These are phyloP conservation scores for Orchesella flavescens DNA, from an alignment of 2,888 invertebrate genomes.

Conservation along the genomic window DNA sequence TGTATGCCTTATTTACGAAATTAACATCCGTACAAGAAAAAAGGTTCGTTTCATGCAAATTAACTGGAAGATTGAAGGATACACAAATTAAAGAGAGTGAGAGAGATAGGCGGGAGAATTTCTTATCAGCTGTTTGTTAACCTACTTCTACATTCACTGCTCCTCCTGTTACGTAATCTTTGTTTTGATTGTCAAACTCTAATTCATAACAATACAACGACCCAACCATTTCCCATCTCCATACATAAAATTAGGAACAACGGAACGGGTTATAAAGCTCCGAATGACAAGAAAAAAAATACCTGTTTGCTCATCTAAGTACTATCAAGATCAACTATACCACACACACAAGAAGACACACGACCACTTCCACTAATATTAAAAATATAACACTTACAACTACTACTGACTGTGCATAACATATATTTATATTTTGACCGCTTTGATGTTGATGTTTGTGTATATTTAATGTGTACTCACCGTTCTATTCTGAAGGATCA, in stretches of 20 bases:
- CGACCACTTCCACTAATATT: neutral
- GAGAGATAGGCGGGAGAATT: constrained; percentile 20
- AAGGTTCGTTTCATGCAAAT: neutral
- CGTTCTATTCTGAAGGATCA: constrained; percentile 23
- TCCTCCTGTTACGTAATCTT: constrained; percentile 14
- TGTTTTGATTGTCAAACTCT: constrained; percentile 38
- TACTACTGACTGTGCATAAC: neutral
- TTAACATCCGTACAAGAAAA: neutral
- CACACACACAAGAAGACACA: neutral
- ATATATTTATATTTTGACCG: neutral
- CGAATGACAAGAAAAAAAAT: neutral
- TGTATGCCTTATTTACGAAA: neutral
- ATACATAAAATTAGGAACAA: neutral
- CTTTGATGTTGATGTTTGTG: neutral
- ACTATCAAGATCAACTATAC: no score
- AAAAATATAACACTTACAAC: neutral
- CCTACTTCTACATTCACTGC: constrained; percentile 27
- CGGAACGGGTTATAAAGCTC: neutral
- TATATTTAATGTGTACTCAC: constrained; percentile 12
- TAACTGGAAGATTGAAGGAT: no score
- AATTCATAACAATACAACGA: neutral
- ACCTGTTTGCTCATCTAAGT: neutral
- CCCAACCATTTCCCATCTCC: neutral
- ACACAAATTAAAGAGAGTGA: neutral
- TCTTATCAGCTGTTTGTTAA: constrained; percentile 54